These are phyloP conservation scores for Protomyctophum bolini DNA, from an alignment of 2,113 vertebrate genomes.

Conservation along the genomic window DNA sequence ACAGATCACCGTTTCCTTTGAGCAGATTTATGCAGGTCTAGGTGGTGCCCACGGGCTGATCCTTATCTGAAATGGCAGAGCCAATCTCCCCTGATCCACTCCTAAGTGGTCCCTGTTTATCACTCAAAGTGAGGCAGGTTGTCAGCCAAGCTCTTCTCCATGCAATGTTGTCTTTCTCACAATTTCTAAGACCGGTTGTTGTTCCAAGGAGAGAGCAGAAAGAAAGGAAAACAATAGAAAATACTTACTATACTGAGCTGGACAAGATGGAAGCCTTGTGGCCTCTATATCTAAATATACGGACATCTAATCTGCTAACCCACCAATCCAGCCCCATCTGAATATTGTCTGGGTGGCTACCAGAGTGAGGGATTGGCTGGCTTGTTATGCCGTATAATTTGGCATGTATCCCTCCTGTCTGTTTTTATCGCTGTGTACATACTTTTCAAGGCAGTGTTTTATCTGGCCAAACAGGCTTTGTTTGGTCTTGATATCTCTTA, in stretches of 20 bases:
- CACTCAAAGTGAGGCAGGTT: constrained; percentile 69
- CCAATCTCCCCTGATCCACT: constrained; percentile 72
- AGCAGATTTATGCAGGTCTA: constrained; percentile 73
- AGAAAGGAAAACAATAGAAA: no score
- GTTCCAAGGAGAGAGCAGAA: constrained; percentile 38
- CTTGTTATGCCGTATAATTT: constrained; percentile 68
- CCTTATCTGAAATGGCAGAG: constrained; percentile 72
- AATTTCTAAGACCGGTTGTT: constrained; percentile 11
- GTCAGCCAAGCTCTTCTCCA: constrained; percentile 62
- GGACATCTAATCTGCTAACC: constrained; percentile 65
- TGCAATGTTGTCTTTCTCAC: constrained; percentile 36
- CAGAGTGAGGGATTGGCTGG: constrained; percentile 68
- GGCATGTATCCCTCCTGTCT: constrained; percentile 67
- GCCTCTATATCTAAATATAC: constrained; percentile 65
- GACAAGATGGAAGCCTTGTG: constrained; percentile 43
- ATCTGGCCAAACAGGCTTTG: constrained; percentile 79
- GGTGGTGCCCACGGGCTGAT: constrained; percentile 71
- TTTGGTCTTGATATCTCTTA: constrained; percentile 85
- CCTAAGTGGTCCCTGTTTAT: constrained; percentile 76
- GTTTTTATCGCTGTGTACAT: constrained; percentile 80
- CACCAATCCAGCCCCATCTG: constrained; percentile 67
- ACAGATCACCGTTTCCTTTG: constrained; percentile 66
- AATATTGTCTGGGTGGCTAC: constrained; percentile 66
- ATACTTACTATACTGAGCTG: constrained; percentile 18
- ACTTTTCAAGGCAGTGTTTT: constrained; percentile 81